Conservation (phyloP, 92 coral and sea anemone species). For the Umimayanthus chanpuru region DNA sequence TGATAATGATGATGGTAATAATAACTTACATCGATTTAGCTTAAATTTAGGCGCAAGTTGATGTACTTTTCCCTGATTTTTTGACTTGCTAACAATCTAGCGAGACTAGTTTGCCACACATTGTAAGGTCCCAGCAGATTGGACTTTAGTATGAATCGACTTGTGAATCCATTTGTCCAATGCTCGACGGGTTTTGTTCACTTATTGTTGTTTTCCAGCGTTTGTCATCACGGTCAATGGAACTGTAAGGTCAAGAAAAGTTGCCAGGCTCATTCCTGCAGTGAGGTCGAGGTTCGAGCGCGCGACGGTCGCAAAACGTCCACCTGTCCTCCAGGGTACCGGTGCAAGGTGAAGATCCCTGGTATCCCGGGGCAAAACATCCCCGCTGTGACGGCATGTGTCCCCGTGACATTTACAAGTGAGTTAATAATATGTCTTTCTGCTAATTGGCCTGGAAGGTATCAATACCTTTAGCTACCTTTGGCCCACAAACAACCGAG, state of each 20-base stretch:
- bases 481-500: too few relatives aligned
- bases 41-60: too few relatives aligned
- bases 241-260: constrained; percentile 61
- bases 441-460: too few relatives aligned
- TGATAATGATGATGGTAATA: too few relatives aligned
- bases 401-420: constrained; percentile 54
- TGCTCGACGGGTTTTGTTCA: not conserved
- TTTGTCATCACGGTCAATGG: constrained; percentile 90
- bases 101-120: too few relatives aligned
- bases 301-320: constrained; percentile 48
- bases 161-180: not conserved
- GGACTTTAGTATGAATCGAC: too few relatives aligned
- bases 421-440: not conserved
- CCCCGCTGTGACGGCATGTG: constrained; percentile 80
- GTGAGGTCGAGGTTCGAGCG: constrained; percentile 44
- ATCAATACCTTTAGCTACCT: too few relatives aligned
- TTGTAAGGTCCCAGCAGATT: too few relatives aligned
- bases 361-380: constrained; percentile 81
- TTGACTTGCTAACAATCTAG: too few relatives aligned
- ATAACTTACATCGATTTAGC: too few relatives aligned
- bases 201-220: constrained; percentile 35
- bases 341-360: constrained; percentile 85
- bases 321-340: constrained; percentile 75
- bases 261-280: constrained; percentile 63
- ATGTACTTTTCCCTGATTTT: too few relatives aligned